Evolutionary conservation across 1,140 invertebrate genomes (phyloP), one percentile per base, ranked within the genome.

Genomic region (Proctacanthus coquilletti): DNA sequence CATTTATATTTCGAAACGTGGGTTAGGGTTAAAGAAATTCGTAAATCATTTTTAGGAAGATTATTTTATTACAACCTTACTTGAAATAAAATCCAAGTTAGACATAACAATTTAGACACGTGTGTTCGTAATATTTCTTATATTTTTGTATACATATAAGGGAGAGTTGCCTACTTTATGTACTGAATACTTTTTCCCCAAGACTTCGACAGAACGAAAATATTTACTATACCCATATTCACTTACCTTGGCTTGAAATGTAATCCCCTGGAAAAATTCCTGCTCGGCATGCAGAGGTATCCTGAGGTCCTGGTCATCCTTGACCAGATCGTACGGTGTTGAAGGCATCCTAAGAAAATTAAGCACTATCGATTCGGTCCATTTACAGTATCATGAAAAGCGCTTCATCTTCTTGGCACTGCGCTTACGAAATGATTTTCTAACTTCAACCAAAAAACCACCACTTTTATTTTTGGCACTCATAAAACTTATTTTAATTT

Each of bases 261-360:
- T 77, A 61, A 97, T 95, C 42, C 93, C 93, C 65, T 95, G 86
- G 46, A 91, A 79, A 64, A 96, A 97, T 32, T 91, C 89, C 64
- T 96, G 88, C 43, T 96, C 92, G 38, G 87, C 82, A 66, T 96
- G 86, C 31, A 96, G 64, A 6, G 92, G 91, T 51, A 95, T 89
- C 48, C 86, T 72, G 37, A 82, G 82, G 64, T 97, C 92, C 61
- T 85, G 89, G 48, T 94, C 86, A 64, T 95, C 91, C 45, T 82
- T 80, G 50, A 96, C 88, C 61, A 94, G 70, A 64, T 94, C 84
- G 70, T 96, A 95, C 50, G 85, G 79, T 60, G 84, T 87, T 51
- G 80, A 84, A 53, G 80, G 80, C 79, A 85, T 85, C 58, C 69
- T 74, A 38, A 60, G 48, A 54, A 56, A 60, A 53, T 59, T 60